Evolutionary conservation across 2,888 invertebrate genomes (phyloP), one percentile per base, ranked within the genome.

Genomic region (Caenorhabditis angaria): DNA sequence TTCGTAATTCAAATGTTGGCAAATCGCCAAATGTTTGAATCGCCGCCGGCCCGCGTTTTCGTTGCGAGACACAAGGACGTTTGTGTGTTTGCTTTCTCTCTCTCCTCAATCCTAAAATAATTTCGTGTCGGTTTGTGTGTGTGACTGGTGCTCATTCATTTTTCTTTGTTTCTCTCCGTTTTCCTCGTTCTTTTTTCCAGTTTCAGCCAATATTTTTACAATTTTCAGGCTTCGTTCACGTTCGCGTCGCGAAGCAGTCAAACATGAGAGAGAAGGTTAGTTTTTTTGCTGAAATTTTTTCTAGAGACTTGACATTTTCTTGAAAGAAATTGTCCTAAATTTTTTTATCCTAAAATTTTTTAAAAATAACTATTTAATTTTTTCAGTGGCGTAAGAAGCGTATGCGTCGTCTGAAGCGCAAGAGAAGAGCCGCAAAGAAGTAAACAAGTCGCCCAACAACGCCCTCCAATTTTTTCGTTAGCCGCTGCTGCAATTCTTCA

Each of bases 341-440:
- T 55, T 12, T 55, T 24, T 12, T 8, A 32, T 8, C 32, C 32
- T 32, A 12, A 32, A 12, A 8, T 32, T 5, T 32, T 5, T 5
- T 5, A 54, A 27, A 29, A 27, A 57, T 29, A 2, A 53, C 24
- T 41, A 55, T 55, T 48, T n/a, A 53, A 24, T 51, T 41, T 50
- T 76, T 78, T 71, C 70, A 86, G 85, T 86, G 85, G 86, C 78
- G 81, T 63, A 85, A 86, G 83, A 86, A 85, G 83, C 82, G 86
- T 69, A 85, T 85, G 86, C 83, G 85, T 67, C 82, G 87, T 78
- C 79, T 87, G 82, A 87, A 87, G 86, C 82, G 87, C 65, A 87
- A 87, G 82, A 82, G 87, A 70, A 83, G 87, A 82, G 84, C 85
- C 77, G 76, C 78, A 66, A 83, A 83, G 83, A 83, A 83, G 80